Base-by-base conservation (phyloP, 2,113 vertebrate genomes). In the Mormyrus iriodes region DNA sequence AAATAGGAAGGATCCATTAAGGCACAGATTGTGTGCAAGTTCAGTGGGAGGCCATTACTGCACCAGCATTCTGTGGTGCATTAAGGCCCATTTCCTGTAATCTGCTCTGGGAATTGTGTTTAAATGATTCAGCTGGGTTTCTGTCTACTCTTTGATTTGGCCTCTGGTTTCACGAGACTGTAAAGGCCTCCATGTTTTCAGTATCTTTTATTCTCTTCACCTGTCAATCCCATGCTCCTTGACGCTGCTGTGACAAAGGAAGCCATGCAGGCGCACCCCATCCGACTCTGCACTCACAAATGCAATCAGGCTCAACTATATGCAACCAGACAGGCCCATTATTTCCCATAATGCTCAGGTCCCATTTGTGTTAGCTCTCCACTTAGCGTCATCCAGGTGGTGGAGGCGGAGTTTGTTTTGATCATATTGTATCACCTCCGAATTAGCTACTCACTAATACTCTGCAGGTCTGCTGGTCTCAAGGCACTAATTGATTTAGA, bases 231-330 rank as follows among this genome's bases (percentile, higher is more conserved):
- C 79, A 85, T 49, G 1, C 5, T 42, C 13, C 88, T 79, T 85
- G 52, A 88, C 79, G 61, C 88, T 87, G 61, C 21, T 73, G 31
- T 35, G 69, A 88, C 88, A 90, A 90, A 15, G 85, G 65, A 58
- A 89, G 82, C 85, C 91, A 3, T 52, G 61, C 49, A 49, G 31
- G 10, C 7, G 12, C n/a, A 19, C 49, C 15, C 17, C 31, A 13
- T 31, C 27, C 52, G 69, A 0, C 6, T 79, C 27, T 83, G 85
- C 88, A 84, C 39, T 86, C 88, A 90, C 91, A 89, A 49, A 85
- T 49, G 21, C 42, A 44, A 85, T 73, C 24, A 48, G 7, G 51
- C 17, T 65, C 2, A 49, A 9, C 82, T 13, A 49, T 5, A 49
- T n/a, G n/a, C 19, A 85, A 24, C 21, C 9, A 85, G 42, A 85